These are phyloP conservation scores for Ammospiza caudacuta DNA, from an alignment of 2,113 vertebrate genomes.

Conservation along the genomic window DNA sequence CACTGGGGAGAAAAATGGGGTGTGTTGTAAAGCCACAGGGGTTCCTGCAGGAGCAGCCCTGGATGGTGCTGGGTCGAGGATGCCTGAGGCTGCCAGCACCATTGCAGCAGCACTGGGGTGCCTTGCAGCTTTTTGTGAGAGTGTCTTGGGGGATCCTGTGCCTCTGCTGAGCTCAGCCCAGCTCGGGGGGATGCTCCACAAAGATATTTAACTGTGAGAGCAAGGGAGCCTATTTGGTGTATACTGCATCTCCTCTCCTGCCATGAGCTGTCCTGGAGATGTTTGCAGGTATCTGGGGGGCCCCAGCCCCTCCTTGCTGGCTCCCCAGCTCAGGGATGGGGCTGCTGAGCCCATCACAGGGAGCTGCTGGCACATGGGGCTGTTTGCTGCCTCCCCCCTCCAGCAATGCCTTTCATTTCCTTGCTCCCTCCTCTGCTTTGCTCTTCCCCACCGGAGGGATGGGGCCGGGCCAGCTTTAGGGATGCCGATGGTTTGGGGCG, in stretches of 20 bases:
- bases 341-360: background rate
- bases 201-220: background rate
- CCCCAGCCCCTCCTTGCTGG: background rate
- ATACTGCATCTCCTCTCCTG: accelerated
- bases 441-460: background rate
- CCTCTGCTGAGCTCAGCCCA: background rate
- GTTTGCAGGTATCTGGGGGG: background rate
- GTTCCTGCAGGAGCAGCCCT: background rate
- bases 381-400: slow-evolving; percentile 2
- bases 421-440: background rate
- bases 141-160: background rate
- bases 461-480: background rate
- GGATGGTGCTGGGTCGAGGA: accelerated
- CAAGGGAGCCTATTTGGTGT: background rate
- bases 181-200: background rate
- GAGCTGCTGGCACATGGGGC: slow-evolving; percentile 35
- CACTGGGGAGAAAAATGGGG: background rate
- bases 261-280: background rate
- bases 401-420: background rate
- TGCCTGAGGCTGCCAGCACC: background rate
- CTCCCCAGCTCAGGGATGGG: background rate
- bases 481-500: background rate
- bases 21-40: accelerated
- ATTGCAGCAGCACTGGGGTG: background rate
- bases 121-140: background rate